These are phyloP conservation scores for Lasius fuliginosus DNA, from an alignment of 2,888 invertebrate species.

Conservation along the genomic window DNA sequence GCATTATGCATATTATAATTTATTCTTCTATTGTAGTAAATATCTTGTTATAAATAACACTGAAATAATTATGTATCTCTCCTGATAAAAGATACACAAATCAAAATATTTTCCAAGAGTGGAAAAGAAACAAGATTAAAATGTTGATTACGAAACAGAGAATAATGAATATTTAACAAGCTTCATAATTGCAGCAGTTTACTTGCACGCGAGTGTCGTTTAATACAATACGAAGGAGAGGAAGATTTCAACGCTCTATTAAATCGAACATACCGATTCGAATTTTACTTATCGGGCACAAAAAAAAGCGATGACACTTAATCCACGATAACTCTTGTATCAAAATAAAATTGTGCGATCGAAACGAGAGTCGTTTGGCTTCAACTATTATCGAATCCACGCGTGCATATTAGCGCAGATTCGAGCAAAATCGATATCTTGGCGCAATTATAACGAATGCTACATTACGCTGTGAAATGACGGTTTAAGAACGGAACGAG, in stretches of 20 bases:
- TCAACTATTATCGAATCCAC: neutral
- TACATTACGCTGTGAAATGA: conserved; percentile 30
- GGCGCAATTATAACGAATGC: conserved; percentile 15
- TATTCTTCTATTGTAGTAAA: neutral
- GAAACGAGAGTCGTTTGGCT: neutral
- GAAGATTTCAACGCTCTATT: neutral
- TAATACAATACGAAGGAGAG: neutral
- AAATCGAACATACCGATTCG: neutral
- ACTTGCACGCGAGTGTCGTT: neutral
- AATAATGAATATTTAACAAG: neutral
- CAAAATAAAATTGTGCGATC: neutral
- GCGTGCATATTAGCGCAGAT: conserved; percentile 16
- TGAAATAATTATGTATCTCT: neutral
- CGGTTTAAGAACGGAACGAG: neutral
- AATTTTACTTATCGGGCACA: neutral
- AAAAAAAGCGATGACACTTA: neutral
- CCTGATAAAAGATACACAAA: neutral
- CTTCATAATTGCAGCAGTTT: neutral
- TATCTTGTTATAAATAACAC: neutral
- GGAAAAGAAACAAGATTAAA: neutral
- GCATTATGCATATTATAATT: neutral
- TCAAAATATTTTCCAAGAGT: conserved; percentile 10
- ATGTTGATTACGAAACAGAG: neutral
- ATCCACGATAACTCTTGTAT: neutral
- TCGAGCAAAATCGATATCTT: conserved; percentile 15